Conservation (phyloP, 2,888 invertebrate genomes). For the Amblyteles armatorius region DNA sequence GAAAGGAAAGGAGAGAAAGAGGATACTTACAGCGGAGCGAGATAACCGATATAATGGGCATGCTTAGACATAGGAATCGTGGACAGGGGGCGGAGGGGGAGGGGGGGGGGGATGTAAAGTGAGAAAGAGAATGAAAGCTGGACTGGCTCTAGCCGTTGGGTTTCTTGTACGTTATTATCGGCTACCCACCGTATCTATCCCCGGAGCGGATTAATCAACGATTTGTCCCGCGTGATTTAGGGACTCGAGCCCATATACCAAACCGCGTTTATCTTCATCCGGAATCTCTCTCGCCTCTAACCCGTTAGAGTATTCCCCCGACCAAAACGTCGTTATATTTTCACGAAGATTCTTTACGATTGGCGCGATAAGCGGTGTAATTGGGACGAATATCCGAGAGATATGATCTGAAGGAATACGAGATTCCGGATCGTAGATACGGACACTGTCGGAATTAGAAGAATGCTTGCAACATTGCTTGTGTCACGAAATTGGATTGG, state of each 20-base stretch:
- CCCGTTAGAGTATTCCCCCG: neutral
- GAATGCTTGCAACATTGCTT: neutral
- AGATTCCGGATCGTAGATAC: neutral
- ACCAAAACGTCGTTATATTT: constrained; percentile 14
- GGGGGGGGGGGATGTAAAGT: neutral
- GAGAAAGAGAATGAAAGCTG: constrained; percentile 47
- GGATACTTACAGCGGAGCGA: constrained; percentile 57
- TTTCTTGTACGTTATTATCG: constrained; percentile 65
- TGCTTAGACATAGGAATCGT: constrained; percentile 58
- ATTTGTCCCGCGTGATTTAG: constrained; percentile 74
- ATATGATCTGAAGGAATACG: neutral
- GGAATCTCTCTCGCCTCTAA: constrained; percentile 19
- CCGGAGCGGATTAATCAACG: constrained; percentile 72
- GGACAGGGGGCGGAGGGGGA: constrained; percentile 43
- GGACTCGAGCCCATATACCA: constrained; percentile 41
- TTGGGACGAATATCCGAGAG: constrained; percentile 5
- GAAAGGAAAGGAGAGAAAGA: constrained; percentile 32
- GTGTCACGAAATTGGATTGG: too few species aligned
- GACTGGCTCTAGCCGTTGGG: constrained; percentile 59
- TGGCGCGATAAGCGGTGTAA: constrained; percentile 19
- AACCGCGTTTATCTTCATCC: constrained; percentile 28
- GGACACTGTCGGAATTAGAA: neutral
- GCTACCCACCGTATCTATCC: constrained; percentile 66
- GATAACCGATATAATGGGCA: constrained; percentile 63
- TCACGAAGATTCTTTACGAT: constrained; percentile 27